These are phyloP conservation scores for Phaonia tiefii DNA, from an alignment of 2,888 invertebrate species.

Conservation along the genomic window DNA sequence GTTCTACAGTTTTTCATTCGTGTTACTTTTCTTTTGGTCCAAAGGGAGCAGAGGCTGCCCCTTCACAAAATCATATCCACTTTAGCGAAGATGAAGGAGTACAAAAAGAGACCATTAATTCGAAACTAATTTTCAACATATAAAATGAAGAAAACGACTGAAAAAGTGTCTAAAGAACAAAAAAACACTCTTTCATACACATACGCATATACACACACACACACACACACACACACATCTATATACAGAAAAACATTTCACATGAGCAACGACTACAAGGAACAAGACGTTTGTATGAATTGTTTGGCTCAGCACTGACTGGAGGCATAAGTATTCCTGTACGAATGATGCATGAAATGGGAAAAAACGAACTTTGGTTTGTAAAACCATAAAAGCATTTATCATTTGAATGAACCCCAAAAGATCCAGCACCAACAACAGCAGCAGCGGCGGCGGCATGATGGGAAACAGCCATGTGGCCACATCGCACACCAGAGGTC, in stretches of 20 bases:
- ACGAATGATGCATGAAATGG: constrained; percentile 38
- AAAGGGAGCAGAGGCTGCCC: constrained; percentile 4
- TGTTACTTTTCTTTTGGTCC: constrained; percentile 3
- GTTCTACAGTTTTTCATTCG: constrained; percentile 44
- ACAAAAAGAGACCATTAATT: constrained; percentile 54
- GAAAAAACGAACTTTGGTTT: constrained; percentile 28
- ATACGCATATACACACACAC: not conserved
- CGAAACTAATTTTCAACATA: constrained; percentile 54
- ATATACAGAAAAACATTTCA: constrained; percentile 27
- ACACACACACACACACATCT: not conserved
- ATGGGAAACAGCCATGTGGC: constrained; percentile 8
- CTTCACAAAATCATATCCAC: not conserved
- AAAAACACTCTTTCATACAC: not conserved
- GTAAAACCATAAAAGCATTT: constrained; percentile 51
- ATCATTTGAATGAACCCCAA: constrained; percentile 50
- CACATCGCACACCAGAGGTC: constrained; percentile 13
- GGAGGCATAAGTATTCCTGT: not conserved
- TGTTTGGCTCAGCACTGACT: not conserved
- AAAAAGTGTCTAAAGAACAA: constrained; percentile 15
- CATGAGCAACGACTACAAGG: constrained; percentile 9
- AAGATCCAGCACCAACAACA: constrained; percentile 16
- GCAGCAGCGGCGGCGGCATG: not conserved
- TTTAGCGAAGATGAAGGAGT: constrained; percentile 40
- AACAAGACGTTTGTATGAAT: constrained; percentile 12
- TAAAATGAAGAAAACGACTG: constrained; percentile 6